Evolutionary conservation across 2,797 vertebrate species (phyloP).

Genomic region (Galaxias olidus): DNA sequence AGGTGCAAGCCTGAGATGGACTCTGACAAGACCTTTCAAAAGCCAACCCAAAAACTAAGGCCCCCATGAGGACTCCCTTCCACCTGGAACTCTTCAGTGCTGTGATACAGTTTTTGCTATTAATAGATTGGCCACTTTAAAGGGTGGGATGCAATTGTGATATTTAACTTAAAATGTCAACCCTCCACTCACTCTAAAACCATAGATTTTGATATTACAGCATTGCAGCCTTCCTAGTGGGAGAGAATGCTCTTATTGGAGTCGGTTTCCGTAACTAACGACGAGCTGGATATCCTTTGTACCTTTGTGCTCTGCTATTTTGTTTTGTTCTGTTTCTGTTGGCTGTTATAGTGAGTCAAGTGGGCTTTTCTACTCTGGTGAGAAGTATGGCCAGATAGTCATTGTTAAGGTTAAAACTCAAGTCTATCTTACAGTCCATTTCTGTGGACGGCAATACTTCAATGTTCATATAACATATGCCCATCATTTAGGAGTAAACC

Average conservation of each 20-base stretch:
- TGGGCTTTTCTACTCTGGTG: slow-evolving; percentile 45
- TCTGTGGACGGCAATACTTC: slow-evolving; percentile 55
- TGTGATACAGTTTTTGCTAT: slow-evolving; percentile 60
- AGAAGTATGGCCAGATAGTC: slow-evolving; percentile 28
- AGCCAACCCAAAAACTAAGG: slow-evolving; percentile 57
- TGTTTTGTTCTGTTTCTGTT: slow-evolving; percentile 71
- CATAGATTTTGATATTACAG: slow-evolving; percentile 49
- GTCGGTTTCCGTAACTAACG: slow-evolving; percentile 61
- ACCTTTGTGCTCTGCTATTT: slow-evolving; percentile 48
- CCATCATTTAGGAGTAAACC: slow-evolving; percentile 34
- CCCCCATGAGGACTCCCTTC: slow-evolving; percentile 43
- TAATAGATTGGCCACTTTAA: slow-evolving; percentile 52
- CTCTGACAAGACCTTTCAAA: slow-evolving; percentile 29
- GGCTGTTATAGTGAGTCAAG: slow-evolving; percentile 65
- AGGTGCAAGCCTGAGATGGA: slow-evolving; percentile 88
- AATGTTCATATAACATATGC: slow-evolving; percentile 36
- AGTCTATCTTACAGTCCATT: slow-evolving; percentile 55
- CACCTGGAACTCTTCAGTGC: slow-evolving; percentile 63
- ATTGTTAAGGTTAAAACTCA: slow-evolving; percentile 10
- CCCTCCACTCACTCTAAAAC: slow-evolving; percentile 28
- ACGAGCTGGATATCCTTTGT: slow-evolving; percentile 71
- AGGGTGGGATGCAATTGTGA: slow-evolving; percentile 39
- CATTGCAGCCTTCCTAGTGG: slow-evolving; percentile 69
- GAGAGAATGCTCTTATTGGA: slow-evolving; percentile 38
- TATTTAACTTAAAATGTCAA: slow-evolving; percentile 36